These are phyloP conservation scores for Theretra japonica DNA, from an alignment of 2,888 invertebrate genomes.

Conservation along the genomic window DNA sequence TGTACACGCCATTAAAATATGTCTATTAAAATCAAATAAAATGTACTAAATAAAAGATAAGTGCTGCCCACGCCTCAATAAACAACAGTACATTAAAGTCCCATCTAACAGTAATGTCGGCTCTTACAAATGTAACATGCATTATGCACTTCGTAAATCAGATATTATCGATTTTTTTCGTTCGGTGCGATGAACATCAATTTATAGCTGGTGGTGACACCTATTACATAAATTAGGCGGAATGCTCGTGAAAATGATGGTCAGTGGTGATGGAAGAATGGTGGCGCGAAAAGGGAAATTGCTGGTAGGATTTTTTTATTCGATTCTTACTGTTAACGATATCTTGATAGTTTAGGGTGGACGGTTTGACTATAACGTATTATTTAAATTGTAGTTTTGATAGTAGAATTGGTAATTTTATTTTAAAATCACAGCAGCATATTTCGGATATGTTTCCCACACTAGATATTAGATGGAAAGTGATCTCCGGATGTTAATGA, in stretches of 20 bases:
- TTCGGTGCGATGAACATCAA: constrained; percentile 53
- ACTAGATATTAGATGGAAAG: no score
- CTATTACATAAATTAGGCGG: constrained; percentile 63
- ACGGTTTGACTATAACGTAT: no score
- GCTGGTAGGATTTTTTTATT: neutral
- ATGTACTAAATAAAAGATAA: neutral
- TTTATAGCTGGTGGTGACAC: constrained; percentile 60
- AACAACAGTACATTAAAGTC: constrained; percentile 1
- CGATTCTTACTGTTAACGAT: neutral
- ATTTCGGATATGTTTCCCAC: no score
- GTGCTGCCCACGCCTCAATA: neutral
- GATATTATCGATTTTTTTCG: constrained; percentile 32
- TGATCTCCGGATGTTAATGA: no score
- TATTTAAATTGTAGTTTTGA: no score
- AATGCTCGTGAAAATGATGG: constrained; percentile 55
- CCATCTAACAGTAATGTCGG: neutral
- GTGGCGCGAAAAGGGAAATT: constrained; percentile 25
- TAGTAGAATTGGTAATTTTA: no score
- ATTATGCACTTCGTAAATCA: constrained; percentile 21
- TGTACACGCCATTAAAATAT: neutral
- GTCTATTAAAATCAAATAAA: neutral
- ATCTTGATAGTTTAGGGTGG: neutral
- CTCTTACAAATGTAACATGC: constrained; percentile 16
- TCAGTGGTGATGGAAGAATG: constrained; percentile 59
- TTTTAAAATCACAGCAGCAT: no score